A percentile compares a stretch with the other conserved stretches of the same genome.
These are phyloP conservation scores for Bolborhynchus lineola DNA, from an alignment of 2,113 vertebrate genomes.

Conservation along the genomic window DNA sequence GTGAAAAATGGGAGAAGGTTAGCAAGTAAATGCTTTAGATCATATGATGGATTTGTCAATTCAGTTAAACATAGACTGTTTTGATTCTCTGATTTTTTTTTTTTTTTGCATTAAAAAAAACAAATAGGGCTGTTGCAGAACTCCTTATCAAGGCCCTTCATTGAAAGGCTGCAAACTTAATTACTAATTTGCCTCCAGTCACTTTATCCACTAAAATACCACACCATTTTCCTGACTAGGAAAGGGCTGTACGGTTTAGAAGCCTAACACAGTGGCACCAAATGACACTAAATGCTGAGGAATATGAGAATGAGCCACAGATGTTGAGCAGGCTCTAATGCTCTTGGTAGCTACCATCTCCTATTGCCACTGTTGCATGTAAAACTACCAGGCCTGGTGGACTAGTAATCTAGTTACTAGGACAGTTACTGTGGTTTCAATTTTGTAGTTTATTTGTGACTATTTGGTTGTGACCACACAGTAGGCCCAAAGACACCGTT, in stretches of 20 bases:
- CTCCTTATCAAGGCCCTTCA: neutral
- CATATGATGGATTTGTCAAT: neutral
- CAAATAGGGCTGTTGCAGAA: neutral
- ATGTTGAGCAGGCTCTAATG: neutral
- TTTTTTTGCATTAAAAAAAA: neutral
- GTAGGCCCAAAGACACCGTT: neutral
- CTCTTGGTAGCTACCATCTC: neutral
- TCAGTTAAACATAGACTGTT: neutral
- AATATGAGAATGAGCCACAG: neutral
- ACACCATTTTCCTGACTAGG: neutral
- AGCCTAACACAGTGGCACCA: neutral
- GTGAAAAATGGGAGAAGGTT: slow-evolving; percentile 8
- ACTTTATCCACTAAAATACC: neutral
- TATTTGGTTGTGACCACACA: neutral
- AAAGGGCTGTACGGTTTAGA: neutral
- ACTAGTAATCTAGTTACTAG: neutral
- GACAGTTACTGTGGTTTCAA: neutral
- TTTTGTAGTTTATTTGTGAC: neutral
- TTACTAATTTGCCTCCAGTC: neutral
- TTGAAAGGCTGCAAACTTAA: neutral
- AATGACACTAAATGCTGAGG: neutral
- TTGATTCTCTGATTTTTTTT: neutral
- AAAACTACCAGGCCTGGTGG: neutral
- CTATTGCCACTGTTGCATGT: neutral
- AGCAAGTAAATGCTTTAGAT: slow-evolving; percentile 42